Base-by-base conservation (phyloP, 92 coral and sea anemone species). In the Metridium senile region DNA sequence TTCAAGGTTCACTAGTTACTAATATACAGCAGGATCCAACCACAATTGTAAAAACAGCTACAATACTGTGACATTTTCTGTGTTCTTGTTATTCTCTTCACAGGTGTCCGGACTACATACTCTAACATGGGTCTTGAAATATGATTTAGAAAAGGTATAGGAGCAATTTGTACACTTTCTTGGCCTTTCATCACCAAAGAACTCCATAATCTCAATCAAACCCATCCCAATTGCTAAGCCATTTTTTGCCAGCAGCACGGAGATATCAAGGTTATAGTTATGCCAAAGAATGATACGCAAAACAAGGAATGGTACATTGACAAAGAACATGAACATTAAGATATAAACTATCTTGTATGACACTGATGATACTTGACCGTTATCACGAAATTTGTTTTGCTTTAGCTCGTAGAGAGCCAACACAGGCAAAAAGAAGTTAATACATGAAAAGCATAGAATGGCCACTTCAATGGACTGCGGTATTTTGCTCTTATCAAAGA, bases 331-430 rank as follows among this genome's bases (percentile, higher is more conserved):
- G 70, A 93, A 93, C 72, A 84, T 77, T 31, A 78, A 83, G 68
- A 90, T 89, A 74, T 93, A 93, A 31, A 93, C 34, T 20, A 93
- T 78, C 81, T 87, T 93, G 72, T 86, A 93, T 21, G 98, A 93
- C 3, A 93, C 75, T 3, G 91, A 78, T 23, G 98, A 72, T 10
- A 87, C 82, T 65, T 93, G 90, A n/a, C 98, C 98, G 17, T 77
- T 93, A 32, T 88, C 95, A n/a, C 77, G 90, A 75, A 93, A 93
- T 74, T 90, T 87, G 87, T 93, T 93, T 31, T 81, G 90, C 49
- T 86, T 88, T 27, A 93, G 66, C 84, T 93, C 98, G 70, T 90
- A 93, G 61, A 93, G 69, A 7, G 98, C 98, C 6, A 93, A 77
- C 0, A 86, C 89, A 23, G 98, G 98, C 61, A 93, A 90, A 59